Evolutionary conservation across 2,113 vertebrate genomes (phyloP).

Genomic region (Hippocampus barbouri): DNA sequence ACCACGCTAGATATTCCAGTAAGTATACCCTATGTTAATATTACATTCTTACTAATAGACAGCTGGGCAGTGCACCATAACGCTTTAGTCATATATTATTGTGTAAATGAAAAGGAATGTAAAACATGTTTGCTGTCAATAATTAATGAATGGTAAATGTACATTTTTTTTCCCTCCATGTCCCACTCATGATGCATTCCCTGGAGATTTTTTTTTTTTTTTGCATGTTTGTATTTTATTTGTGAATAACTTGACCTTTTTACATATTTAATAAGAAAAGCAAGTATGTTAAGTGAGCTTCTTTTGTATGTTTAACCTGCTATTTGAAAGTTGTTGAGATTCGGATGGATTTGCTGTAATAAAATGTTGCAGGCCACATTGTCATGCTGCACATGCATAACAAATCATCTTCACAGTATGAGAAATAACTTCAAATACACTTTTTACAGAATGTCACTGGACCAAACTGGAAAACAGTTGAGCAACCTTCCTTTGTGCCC

Average conservation of each 20-base stretch:
- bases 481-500: no score
- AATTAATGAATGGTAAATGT: constrained; percentile 91
- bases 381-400: constrained; percentile 18
- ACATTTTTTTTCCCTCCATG: constrained; percentile 77
- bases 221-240: constrained; percentile 98
- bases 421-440: not conserved
- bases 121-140: constrained; percentile 95
- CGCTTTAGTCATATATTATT: constrained; percentile 91
- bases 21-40: constrained; percentile 72
- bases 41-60: constrained; percentile 85
- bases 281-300: constrained; percentile 79
- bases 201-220: constrained; percentile 69
- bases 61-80: constrained; percentile 86
- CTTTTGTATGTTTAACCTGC: constrained; percentile 74
- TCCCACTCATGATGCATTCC: constrained; percentile 87
- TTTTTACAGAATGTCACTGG: no score
- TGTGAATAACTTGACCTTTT: constrained; percentile 98
- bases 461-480: no score
- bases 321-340: constrained; percentile 67
- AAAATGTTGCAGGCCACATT: constrained; percentile 64
- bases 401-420: not conserved
- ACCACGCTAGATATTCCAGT: constrained; percentile 71
- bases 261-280: constrained; percentile 98
- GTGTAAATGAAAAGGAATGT: constrained; percentile 99
- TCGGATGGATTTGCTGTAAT: constrained; percentile 72